phyloP scores from a whole-genome alignment of 2,113 vertebrate species.

The Excalfactoria chinensis region DNA sequence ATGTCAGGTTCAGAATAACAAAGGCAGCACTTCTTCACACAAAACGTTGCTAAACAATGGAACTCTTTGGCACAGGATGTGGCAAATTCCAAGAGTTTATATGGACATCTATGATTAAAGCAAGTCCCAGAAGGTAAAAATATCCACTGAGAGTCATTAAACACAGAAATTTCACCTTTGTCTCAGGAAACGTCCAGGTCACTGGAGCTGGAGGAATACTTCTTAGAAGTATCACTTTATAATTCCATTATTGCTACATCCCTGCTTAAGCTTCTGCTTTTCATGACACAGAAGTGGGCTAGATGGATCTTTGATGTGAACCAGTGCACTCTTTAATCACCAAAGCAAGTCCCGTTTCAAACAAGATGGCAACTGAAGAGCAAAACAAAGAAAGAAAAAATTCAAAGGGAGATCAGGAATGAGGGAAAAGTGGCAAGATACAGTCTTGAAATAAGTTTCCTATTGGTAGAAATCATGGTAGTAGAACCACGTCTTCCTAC shows the following conservation, averaged over 20 bases:
- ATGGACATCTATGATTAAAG: accelerated
- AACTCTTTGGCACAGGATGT: background rate
- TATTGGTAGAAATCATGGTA: background rate
- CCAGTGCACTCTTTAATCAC: background rate
- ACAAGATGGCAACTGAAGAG: background rate
- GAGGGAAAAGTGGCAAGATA: background rate
- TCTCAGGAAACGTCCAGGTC: background rate
- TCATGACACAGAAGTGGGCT: background rate
- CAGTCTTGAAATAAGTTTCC: background rate
- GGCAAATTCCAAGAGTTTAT: background rate
- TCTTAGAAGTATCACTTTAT: background rate
- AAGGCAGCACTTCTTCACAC: background rate
- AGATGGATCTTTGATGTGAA: background rate
- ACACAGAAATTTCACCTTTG: background rate
- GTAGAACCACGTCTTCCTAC: background rate
- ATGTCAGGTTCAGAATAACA: background rate
- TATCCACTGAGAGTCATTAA: background rate
- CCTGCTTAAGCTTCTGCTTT: background rate
- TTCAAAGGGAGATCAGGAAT: background rate
- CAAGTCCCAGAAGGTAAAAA: background rate
- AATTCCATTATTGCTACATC: background rate
- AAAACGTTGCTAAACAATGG: background rate
- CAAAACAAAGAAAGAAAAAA: background rate
- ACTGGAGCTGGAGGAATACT: background rate
- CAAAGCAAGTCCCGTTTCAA: slow-evolving; percentile 7